Evolutionary conservation across 2,113 vertebrate species (phyloP).

Genomic region (Bucco capensis): DNA sequence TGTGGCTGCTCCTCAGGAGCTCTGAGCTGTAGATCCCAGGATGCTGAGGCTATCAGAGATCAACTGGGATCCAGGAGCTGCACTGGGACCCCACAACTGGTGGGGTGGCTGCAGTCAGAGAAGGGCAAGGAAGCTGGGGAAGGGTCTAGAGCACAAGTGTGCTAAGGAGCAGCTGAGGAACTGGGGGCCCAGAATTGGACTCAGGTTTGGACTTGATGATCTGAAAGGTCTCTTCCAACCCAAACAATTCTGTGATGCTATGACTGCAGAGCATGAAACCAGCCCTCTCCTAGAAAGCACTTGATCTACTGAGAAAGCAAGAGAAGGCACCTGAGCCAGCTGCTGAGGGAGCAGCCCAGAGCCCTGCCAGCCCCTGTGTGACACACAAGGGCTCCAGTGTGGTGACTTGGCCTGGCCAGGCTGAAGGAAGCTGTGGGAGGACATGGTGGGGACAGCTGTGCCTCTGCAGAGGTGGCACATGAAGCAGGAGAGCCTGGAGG

Average conservation of each 20-base stretch:
- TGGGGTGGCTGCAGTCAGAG: neutral
- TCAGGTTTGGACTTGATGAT: neutral
- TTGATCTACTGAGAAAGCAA: neutral
- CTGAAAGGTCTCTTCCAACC: neutral
- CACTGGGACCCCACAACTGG: too few species aligned
- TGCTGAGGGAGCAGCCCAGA: neutral
- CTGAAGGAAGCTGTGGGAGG: neutral
- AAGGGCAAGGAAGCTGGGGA: too few species aligned
- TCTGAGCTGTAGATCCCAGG: neutral
- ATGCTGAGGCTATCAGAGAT: neutral
- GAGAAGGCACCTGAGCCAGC: neutral
- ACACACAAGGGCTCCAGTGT: rapidly evolving
- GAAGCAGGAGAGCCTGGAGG: neutral
- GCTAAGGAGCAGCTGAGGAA: too few species aligned
- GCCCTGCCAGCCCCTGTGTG: neutral
- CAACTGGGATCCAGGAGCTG: too few species aligned
- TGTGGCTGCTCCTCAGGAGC: rapidly evolving
- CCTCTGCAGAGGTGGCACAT: neutral
- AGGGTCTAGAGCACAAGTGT: too few species aligned
- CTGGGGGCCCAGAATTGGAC: too few species aligned
- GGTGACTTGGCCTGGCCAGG: neutral
- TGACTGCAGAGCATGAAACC: neutral
- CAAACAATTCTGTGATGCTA: neutral
- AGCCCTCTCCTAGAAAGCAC: neutral
- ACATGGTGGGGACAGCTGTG: rapidly evolving